These are phyloP conservation scores for Sisor rabdophorus DNA, from an alignment of 2,113 vertebrate genomes.

Conservation along the genomic window DNA sequence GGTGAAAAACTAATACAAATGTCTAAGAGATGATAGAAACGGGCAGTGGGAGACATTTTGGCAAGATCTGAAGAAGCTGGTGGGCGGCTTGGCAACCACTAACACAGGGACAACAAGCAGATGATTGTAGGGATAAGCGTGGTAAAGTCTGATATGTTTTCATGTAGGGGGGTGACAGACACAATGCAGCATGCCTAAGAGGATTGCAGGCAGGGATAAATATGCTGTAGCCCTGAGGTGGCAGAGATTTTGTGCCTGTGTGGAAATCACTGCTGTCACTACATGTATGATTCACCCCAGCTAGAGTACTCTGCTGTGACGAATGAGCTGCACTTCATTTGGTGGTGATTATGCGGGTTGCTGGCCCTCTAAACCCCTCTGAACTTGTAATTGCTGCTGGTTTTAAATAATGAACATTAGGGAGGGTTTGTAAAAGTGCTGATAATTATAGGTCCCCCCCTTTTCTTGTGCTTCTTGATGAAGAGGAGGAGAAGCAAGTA, in stretches of 20 bases:
- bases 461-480: constrained; percentile 61
- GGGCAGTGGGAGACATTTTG: constrained; percentile 38
- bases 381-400: constrained; percentile 99
- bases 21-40: constrained; percentile 22
- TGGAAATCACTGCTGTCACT: constrained; percentile 89
- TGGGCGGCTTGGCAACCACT: constrained; percentile 55
- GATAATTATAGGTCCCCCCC: constrained; percentile 82
- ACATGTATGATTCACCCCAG: constrained; percentile 86
- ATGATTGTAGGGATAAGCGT: constrained; percentile 58
- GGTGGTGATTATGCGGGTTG: constrained; percentile 95
- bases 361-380: constrained; percentile 96
- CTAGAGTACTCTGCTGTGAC: constrained; percentile 80
- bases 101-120: constrained; percentile 63
- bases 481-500: constrained; percentile 67
- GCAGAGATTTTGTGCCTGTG: constrained; percentile 83
- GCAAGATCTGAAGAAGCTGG: constrained; percentile 51
- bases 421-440: constrained; percentile 87
- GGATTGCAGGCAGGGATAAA: constrained; percentile 74
- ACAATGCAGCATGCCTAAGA: constrained; percentile 77
- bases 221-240: constrained; percentile 74
- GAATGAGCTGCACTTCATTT: constrained; percentile 96
- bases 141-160: constrained; percentile 65
- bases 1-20: constrained; percentile 40
- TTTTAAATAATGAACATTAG: constrained; percentile 99
- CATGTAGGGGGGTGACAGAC: constrained; percentile 57